phyloP scores from a whole-genome alignment of 2,113 vertebrate species.

The Poecilia latipinna region DNA sequence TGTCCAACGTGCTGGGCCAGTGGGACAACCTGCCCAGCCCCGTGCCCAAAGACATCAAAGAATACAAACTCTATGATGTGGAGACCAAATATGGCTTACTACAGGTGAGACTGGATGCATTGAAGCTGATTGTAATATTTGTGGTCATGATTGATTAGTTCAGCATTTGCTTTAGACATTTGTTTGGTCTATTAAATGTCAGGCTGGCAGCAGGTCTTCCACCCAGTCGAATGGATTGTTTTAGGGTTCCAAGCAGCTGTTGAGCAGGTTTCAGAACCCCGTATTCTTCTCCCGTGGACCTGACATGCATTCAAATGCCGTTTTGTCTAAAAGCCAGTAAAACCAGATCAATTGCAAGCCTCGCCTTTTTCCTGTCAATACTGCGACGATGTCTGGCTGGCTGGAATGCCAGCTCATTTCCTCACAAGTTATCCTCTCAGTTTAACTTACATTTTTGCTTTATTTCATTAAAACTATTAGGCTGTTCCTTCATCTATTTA shows the following conservation, averaged over 20 bases:
- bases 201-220: neutral
- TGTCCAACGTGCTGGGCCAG: constrained; percentile 94
- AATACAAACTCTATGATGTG: constrained; percentile 95
- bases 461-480: neutral
- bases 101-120: constrained; percentile 84
- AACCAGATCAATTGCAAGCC: constrained; percentile 22
- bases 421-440: neutral
- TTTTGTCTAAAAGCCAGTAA: constrained; percentile 25
- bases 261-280: neutral
- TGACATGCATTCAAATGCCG: neutral
- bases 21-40: constrained; percentile 95
- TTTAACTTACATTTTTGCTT: neutral
- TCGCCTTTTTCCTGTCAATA: constrained; percentile 3
- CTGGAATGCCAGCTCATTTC: neutral
- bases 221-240: neutral
- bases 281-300: neutral
- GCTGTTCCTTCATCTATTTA: neutral
- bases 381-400: constrained; percentile 1
- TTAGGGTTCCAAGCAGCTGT: neutral
- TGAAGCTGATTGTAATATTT: neutral
- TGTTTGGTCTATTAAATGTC: neutral
- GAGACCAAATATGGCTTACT: constrained; percentile 97
- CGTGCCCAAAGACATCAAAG: constrained; percentile 91
- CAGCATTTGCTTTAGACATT: neutral
- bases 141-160: neutral